Evolutionary conservation across 2,888 invertebrate genomes (phyloP).

Genomic region (Oscheius sp.): DNA sequence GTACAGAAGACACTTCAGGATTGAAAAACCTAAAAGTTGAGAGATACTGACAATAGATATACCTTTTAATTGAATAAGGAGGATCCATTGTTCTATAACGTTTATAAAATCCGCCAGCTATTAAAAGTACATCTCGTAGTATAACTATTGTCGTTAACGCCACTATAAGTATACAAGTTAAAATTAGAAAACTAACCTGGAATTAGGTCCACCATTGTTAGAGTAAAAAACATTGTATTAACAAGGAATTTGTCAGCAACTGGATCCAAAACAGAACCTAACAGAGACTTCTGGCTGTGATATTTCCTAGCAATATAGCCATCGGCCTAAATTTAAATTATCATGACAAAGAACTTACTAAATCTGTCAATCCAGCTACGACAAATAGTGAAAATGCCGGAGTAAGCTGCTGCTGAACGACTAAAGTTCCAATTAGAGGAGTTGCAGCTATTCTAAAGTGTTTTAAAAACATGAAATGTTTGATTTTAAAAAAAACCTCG

Average conservation of each 20-base stretch:
- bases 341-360: slow-evolving; percentile 76
- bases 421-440: slow-evolving; percentile 88
- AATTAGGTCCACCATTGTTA: slow-evolving; percentile 85
- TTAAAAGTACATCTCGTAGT: slow-evolving; percentile 82
- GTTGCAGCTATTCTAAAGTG: slow-evolving; percentile 81
- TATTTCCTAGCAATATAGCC: slow-evolving; percentile 94
- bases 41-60: not conserved
- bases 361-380: slow-evolving; percentile 88
- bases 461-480: not conserved
- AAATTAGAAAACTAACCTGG: slow-evolving; percentile 75
- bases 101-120: slow-evolving; percentile 86
- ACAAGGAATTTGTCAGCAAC: slow-evolving; percentile 94
- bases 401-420: slow-evolving; percentile 83
- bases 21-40: slow-evolving; percentile 57
- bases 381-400: slow-evolving; percentile 84
- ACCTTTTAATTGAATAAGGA: slow-evolving; percentile 39
- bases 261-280: slow-evolving; percentile 96
- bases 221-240: slow-evolving; percentile 84
- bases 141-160: slow-evolving; percentile 82
- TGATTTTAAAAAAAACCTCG: slow-evolving; percentile 71
- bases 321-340: slow-evolving; percentile 75
- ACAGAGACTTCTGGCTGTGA: slow-evolving; percentile 87
- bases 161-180: slow-evolving; percentile 64
- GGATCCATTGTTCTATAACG: slow-evolving; percentile 67
- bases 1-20: slow-evolving; percentile 65